Conservation (phyloP, 2,113 vertebrate species). For the Etheostoma spectabile region DNA sequence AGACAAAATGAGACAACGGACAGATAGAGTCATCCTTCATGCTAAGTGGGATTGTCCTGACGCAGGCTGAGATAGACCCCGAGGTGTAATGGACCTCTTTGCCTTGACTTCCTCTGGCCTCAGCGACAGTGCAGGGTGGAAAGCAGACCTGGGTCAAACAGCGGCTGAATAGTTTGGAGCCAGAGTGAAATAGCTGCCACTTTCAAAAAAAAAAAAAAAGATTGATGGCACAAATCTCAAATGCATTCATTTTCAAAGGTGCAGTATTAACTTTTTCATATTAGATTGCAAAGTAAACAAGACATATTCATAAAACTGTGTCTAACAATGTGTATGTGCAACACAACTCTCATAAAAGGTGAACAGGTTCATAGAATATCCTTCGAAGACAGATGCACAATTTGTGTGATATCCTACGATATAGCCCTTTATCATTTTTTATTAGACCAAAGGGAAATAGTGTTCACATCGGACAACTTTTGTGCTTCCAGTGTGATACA, state of each 20-base stretch:
- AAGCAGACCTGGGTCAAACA: slow-evolving; percentile 73
- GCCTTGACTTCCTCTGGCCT: slow-evolving; percentile 81
- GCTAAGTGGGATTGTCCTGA: slow-evolving; percentile 81
- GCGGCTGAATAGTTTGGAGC: slow-evolving; percentile 63
- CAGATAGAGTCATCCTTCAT: slow-evolving; percentile 83
- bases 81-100: slow-evolving; percentile 79
- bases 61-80: slow-evolving; percentile 77
- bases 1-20: slow-evolving; percentile 76
- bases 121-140: slow-evolving; percentile 50
- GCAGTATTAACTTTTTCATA: slow-evolving; percentile 28
- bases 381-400: too few relatives aligned
- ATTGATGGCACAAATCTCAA: slow-evolving; percentile 49
- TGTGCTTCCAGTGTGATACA: neutral
- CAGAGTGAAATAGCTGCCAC: slow-evolving; percentile 68
- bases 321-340: neutral
- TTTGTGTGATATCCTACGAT: too few relatives aligned
- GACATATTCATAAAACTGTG: slow-evolving; percentile 14
- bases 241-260: slow-evolving; percentile 39
- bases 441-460: neutral
- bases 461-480: neutral
- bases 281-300: slow-evolving; percentile 13
- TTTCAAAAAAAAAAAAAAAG: slow-evolving; percentile 66
- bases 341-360: too few relatives aligned
- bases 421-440: neutral
- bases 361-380: too few relatives aligned